phyloP scores from a whole-genome alignment of 2,113 vertebrate species.

The Phasianus colchicus region DNA sequence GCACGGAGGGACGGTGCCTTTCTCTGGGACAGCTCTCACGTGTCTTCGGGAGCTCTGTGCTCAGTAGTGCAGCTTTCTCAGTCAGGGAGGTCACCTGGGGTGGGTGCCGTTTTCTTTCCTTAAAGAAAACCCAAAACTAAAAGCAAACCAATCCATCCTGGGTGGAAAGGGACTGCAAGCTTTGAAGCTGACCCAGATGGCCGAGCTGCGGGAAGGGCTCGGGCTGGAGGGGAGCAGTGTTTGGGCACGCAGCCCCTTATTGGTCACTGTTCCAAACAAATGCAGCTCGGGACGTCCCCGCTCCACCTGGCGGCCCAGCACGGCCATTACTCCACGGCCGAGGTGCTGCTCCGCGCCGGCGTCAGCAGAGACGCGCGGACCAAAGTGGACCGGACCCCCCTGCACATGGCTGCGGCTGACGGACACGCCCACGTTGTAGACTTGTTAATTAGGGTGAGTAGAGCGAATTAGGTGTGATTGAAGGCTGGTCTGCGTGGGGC shows the following conservation, averaged over 20 bases:
- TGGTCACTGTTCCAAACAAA: not conserved
- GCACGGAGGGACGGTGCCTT: fast-evolving
- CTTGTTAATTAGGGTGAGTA: slow-evolving; percentile 87
- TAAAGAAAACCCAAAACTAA: not conserved
- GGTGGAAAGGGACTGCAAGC: not conserved
- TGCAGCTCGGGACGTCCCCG: slow-evolving; percentile 90
- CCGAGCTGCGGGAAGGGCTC: not conserved
- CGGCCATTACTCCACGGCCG: slow-evolving; percentile 91
- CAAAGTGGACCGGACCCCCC: slow-evolving; percentile 92
- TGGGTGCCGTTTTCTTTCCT: not conserved
- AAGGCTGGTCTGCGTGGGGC: not conserved
- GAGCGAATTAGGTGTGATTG: fast-evolving
- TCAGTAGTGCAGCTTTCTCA: not conserved
- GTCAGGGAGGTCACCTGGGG: not conserved
- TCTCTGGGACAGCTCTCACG: not conserved
- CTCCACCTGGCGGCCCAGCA: slow-evolving; percentile 92
- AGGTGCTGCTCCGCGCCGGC: slow-evolving; percentile 91
- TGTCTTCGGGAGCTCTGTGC: not conserved
- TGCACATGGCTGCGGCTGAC: slow-evolving; percentile 92
- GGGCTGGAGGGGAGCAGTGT: not conserved
- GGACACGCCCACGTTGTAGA: slow-evolving; percentile 89
- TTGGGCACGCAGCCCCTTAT: not conserved
- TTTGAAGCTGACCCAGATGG: not conserved
- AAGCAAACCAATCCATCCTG: not conserved
- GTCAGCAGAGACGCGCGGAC: slow-evolving; percentile 94